Base-by-base conservation (phyloP, 2,888 invertebrate species). In the Caenorhabditis panamensis region DNA sequence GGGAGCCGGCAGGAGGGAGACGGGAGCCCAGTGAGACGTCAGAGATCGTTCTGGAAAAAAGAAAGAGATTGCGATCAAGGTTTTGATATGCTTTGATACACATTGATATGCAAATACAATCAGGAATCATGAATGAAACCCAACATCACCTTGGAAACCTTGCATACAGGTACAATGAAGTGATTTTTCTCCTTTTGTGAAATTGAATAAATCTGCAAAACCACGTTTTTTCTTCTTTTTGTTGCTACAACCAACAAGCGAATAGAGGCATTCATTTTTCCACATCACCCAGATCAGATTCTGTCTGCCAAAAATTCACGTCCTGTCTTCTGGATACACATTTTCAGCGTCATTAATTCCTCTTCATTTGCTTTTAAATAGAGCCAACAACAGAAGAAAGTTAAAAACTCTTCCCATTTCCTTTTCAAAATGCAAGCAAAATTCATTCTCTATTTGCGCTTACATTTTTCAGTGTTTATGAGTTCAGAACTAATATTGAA, bases 21-120 rank as follows among this genome's bases (percentile, higher is more conserved):
- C 41, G 53, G 61, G 36, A 41, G 53, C 28, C 31, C 28, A 59
- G 6, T 31, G 54, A 41, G 61, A 66, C 59, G 59, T 53, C 75
- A 75, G 53, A 66, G 53, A 67, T 67, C 66, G 8, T 13, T 47
- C 31, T 56, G 62, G 44, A 47, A 58, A 41, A 36, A 49, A 47
- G 31, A 22, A 64, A 9, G 44, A 18, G 36, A 54, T n/a, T n/a
- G n/a, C n/a, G n/a, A n/a, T n/a, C n/a, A n/a, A n/a, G n/a, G n/a
- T n/a, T n/a, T n/a, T 31, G 31, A 31, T 31, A 31, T 9, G 9
- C 31, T 31, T 31, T 31, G 31, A 31, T 31, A 31, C 31, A 31
- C 31, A 37, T 71, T 71, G 71, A 71, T 62, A 71, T 71, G 71
- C 44, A 72, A 72, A 72, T 72, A 18, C 6, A 47, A 47, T 11